Evolutionary conservation across 1,140 invertebrate species (phyloP).

Genomic region (Leptinotarsa lineolata): DNA sequence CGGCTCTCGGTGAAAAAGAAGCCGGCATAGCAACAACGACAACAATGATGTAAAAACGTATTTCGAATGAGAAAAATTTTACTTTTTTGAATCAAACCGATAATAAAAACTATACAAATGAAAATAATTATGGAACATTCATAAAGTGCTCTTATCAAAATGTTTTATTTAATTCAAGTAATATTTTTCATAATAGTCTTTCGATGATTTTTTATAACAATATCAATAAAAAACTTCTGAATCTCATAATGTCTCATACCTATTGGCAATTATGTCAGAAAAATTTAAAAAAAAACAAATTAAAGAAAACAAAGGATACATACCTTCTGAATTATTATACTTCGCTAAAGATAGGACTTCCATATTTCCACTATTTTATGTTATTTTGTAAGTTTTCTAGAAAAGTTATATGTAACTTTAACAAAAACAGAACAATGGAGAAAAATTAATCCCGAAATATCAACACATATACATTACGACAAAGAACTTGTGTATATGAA

Average conservation of each 20-base stretch:
- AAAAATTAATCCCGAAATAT: conserved; percentile 40
- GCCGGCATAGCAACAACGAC: background rate
- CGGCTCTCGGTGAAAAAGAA: background rate
- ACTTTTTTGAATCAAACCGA: too few relatives aligned
- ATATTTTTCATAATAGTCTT: too few relatives aligned
- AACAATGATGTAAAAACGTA: background rate
- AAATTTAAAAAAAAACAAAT: conserved; percentile 17
- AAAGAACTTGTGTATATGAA: background rate
- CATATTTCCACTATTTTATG: conserved; percentile 27
- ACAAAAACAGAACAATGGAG: conserved; percentile 33
- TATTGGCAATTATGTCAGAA: background rate
- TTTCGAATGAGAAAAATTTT: too few relatives aligned
- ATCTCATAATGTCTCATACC: too few relatives aligned
- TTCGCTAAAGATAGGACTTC: conserved; percentile 42
- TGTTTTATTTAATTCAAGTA: too few relatives aligned
- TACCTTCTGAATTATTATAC: conserved; percentile 41
- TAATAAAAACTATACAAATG: too few relatives aligned
- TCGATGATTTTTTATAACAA: too few relatives aligned
- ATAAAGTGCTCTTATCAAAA: too few relatives aligned
- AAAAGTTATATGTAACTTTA: conserved; percentile 9
- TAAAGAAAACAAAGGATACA: conserved; percentile 15
- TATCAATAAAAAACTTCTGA: too few relatives aligned
- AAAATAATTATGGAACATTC: too few relatives aligned
- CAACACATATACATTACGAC: background rate
- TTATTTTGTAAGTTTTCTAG: too few relatives aligned